A percentile compares a stretch with the other conserved stretches of the same genome.
Conservation (phyloP, 2,797 vertebrate genomes). For the Acanthopagrus latus region DNA sequence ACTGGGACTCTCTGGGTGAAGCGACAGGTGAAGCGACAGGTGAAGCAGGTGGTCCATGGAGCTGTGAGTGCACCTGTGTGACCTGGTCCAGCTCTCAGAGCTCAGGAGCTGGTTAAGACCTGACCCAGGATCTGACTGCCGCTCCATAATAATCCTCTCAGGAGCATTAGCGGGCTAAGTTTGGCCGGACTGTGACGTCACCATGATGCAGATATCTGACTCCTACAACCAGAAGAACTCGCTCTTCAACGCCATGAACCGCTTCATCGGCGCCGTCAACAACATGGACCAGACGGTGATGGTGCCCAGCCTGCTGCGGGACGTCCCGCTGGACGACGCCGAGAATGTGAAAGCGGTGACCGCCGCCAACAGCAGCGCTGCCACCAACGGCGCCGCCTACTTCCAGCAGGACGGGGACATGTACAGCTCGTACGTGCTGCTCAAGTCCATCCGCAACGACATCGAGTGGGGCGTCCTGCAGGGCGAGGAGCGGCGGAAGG, state of each 20-base stretch:
- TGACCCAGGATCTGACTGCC: constrained; percentile 22
- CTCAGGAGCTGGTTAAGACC: constrained; percentile 4
- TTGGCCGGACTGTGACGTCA: constrained; percentile 24
- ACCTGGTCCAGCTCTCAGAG: background rate
- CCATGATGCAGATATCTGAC: constrained; percentile 92
- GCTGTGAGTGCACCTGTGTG: background rate
- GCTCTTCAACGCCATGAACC: constrained; percentile 93
- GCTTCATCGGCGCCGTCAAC: constrained; percentile 94
- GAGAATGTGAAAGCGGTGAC: constrained; percentile 66
- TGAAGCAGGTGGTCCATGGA: background rate
- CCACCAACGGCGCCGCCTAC: constrained; percentile 73
- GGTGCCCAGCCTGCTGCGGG: constrained; percentile 94
- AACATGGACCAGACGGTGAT: constrained; percentile 98
- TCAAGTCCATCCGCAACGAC: constrained; percentile 94
- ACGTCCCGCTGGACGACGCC: constrained; percentile 88
- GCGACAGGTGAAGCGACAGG: no score
- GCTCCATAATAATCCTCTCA: constrained; percentile 61
- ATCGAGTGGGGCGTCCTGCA: constrained; percentile 94
- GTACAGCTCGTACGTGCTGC: constrained; percentile 93
- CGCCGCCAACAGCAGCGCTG: constrained; percentile 53
- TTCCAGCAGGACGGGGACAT: constrained; percentile 88
- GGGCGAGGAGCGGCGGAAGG: constrained; percentile 81
- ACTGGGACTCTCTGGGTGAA: background rate
- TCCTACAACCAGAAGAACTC: constrained; percentile 93
- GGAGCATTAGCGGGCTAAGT: constrained; percentile 61